Conservation (phyloP, 2,888 invertebrate species). For the Ormyrus nitidulus region DNA sequence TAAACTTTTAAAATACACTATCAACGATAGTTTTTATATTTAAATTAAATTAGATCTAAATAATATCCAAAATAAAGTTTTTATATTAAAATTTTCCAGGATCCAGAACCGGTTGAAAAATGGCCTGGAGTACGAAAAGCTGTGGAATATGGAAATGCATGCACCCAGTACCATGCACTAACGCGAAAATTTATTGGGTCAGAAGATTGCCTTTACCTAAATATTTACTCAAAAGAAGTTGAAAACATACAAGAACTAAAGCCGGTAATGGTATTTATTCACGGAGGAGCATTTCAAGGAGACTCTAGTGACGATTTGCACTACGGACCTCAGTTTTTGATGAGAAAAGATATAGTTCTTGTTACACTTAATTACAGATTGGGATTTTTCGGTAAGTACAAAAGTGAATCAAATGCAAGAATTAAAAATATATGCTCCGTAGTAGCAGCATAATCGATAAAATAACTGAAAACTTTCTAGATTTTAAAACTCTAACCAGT, state of each 20-base stretch:
- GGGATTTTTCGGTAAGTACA: conserved; percentile 62
- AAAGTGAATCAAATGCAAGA: background rate
- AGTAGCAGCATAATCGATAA: no score
- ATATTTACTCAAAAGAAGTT: conserved; percentile 40
- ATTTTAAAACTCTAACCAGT: no score
- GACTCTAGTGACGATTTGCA: conserved; percentile 61
- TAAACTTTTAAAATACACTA: no score
- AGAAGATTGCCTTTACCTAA: conserved; percentile 54
- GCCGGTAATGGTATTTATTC: conserved; percentile 68
- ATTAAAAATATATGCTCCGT: no score
- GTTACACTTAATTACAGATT: conserved; percentile 69
- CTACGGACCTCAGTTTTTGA: conserved; percentile 65
- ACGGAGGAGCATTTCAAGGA: conserved; percentile 64
- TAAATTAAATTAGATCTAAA: no score
- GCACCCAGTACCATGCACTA: conserved; percentile 40
- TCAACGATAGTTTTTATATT: no score
- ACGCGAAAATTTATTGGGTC: conserved; percentile 21
- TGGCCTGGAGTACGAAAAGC: conserved; percentile 48
- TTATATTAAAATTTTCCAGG: conserved; percentile 15
- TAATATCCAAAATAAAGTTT: no score
- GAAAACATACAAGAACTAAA: conserved; percentile 31
- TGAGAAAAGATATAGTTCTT: conserved; percentile 63
- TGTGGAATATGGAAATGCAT: conserved; percentile 43
- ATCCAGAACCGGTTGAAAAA: conserved; percentile 41
- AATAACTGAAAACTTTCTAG: no score